Base-by-base conservation (phyloP, 2,113 vertebrate genomes). In the Cathartes aura region DNA sequence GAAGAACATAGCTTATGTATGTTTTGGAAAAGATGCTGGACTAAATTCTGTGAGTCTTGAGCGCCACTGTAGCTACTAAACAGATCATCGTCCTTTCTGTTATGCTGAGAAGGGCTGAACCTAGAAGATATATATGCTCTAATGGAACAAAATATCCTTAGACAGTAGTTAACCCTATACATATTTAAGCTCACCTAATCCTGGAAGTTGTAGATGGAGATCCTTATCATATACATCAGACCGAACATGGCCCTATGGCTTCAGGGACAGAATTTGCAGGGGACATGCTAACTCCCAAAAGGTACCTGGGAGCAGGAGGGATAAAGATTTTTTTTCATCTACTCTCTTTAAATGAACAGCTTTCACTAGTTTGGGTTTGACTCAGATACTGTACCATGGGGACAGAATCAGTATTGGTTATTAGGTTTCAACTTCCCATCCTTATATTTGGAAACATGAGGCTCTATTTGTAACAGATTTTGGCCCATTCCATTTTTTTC, bases 41-140 rank as follows among this genome's bases (percentile, higher is more conserved):
- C 43, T 68, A 4, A 88, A 45, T 82, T 71, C 60, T 62, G 23
- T 53, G 55, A 81, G 59, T 70, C 55, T 50, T 0, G 1, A 70
- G 68, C 0, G 0, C 50, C 2, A 0, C 0, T 40, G 15, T 45
- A 36, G 68, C 43, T 29, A 45, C 84, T 47, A 7, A 71, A 29
- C 30, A 55, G 52, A 30, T 42, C 45, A 15, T 15, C 1, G 4
- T 50, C 62, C 62, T 80, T 55, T 32, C 60, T 70, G 50, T 9
- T 66, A 26, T 9, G 48, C 62, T 87, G 81, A n/a, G 62, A 80
- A 76, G 4, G 91, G 72, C 53, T 58, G 72, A 75, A 27, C 58
- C 17, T 67, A 17, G 38, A 36, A 5, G 12, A 67, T 2, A 43
- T 1, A 45, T 5, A 38, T 24, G 40, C 22, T 60, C 16, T 23